A percentile compares a stretch with the other conserved stretches of the same genome.
phyloP scores from a whole-genome alignment of 2,888 invertebrate species.

The Chloroclysta siterata region DNA sequence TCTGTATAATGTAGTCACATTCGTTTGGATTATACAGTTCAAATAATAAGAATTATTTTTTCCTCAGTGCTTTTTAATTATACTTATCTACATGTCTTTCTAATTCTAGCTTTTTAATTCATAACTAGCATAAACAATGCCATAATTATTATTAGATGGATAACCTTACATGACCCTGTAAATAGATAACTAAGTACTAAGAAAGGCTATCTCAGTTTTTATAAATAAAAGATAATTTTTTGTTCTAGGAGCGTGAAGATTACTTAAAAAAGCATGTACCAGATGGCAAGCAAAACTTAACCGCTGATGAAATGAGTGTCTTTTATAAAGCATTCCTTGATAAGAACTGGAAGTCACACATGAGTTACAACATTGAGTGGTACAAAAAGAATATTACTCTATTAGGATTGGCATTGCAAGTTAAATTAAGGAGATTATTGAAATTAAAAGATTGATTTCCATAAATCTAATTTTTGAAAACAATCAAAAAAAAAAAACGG shows the following conservation, averaged over 20 bases:
- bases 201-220: conserved; percentile 22
- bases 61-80: too few relatives aligned
- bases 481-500: too few relatives aligned
- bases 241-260: conserved; percentile 81
- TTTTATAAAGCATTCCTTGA: conserved; percentile 95
- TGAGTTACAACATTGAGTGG: conserved; percentile 93
- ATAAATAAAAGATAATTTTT: conserved; percentile 5
- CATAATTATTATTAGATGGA: too few relatives aligned
- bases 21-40: too few relatives aligned
- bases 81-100: neutral
- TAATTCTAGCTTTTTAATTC: neutral
- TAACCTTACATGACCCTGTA: neutral
- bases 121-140: too few relatives aligned
- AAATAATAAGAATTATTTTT: too few relatives aligned
- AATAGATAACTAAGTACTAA: neutral
- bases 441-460: conserved; percentile 59
- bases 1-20: too few relatives aligned
- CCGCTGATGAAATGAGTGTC: conserved; percentile 93
- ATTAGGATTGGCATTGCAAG: conserved; percentile 86
- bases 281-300: conserved; percentile 81
- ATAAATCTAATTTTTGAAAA: neutral
- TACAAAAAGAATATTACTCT: conserved; percentile 91
- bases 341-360: conserved; percentile 90
- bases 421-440: conserved; percentile 75
- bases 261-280: conserved; percentile 81